These are phyloP conservation scores for Smittia aterrima DNA, from an alignment of 2,888 invertebrate species.

Conservation along the genomic window DNA sequence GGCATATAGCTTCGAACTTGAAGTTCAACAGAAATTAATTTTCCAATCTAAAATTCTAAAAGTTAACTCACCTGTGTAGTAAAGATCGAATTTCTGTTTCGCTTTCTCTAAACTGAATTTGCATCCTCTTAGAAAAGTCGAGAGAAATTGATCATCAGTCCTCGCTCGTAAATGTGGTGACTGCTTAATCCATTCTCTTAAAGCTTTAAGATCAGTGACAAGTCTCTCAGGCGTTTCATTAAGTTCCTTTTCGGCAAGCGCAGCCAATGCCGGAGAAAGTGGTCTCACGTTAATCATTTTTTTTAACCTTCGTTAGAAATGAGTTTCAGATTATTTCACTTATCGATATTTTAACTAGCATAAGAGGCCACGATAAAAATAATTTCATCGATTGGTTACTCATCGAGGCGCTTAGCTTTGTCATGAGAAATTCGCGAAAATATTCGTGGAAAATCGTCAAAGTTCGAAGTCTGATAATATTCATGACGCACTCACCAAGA, in stretches of 20 bases:
- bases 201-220: constrained; percentile 49
- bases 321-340: too few species aligned
- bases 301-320: neutral
- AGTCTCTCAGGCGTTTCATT: constrained; percentile 52
- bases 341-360: too few species aligned
- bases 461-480: too few species aligned
- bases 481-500: too few species aligned
- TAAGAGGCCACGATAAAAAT: neutral
- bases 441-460: too few species aligned
- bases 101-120: constrained; percentile 55
- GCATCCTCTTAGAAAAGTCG: constrained; percentile 54
- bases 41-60: too few species aligned
- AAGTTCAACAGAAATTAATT: constrained; percentile 44
- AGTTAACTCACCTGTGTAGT: constrained; percentile 57
- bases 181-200: constrained; percentile 54
- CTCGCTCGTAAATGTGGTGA: constrained; percentile 53
- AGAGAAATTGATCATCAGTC: constrained; percentile 54
- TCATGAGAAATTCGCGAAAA: too few species aligned
- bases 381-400: neutral
- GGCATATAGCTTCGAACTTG: constrained; percentile 50
- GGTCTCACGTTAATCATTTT: constrained; percentile 43
- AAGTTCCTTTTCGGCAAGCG: constrained; percentile 51
- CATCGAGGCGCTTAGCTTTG: too few species aligned
- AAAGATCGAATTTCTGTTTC: constrained; percentile 56
- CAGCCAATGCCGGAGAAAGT: constrained; percentile 43